Conservation (phyloP, 2,113 vertebrate species). For the Bos taurus region DNA sequence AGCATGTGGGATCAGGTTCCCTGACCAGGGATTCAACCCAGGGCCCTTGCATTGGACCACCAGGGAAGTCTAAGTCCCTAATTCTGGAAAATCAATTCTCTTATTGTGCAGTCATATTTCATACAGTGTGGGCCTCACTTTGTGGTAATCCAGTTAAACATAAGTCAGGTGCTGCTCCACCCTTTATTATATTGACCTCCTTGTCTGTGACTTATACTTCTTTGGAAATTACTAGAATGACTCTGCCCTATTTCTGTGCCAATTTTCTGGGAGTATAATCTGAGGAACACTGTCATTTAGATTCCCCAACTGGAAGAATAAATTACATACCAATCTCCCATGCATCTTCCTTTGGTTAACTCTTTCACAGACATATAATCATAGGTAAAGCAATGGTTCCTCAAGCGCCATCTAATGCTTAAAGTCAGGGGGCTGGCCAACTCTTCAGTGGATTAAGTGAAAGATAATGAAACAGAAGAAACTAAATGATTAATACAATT, state of each 20-base stretch:
- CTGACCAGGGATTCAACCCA: not conserved
- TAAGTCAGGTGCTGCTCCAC: not conserved
- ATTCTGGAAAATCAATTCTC: not conserved
- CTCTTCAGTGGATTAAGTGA: conserved; percentile 25
- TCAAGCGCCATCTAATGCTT: conserved; percentile 15
- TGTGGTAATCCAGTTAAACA: not conserved
- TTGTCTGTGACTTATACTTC: not conserved
- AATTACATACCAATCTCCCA: conserved; percentile 49
- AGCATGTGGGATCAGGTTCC: not conserved
- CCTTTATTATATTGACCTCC: not conserved
- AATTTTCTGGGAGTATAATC: conserved; percentile 43
- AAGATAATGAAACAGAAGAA: conserved; percentile 48
- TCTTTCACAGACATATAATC: conserved; percentile 45
- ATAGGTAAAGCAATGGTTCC: conserved; percentile 40
- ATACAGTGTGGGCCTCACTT: not conserved
- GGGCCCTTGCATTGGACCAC: not conserved
- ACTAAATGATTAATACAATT: conserved; percentile 44
- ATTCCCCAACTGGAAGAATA: conserved; percentile 36
- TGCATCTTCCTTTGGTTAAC: conserved; percentile 14
- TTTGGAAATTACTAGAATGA: conserved; percentile 16
- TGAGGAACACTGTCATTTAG: conserved; percentile 35
- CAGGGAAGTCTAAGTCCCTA: not conserved
- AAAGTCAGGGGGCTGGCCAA: conserved; percentile 32
- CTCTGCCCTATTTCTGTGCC: not conserved
- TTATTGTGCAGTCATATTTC: not conserved